Percentiles rank a stretch among this genome's conserved stretches.
phyloP scores from a whole-genome alignment of 2,113 vertebrate species.

The Macroglossus sobrinus region DNA sequence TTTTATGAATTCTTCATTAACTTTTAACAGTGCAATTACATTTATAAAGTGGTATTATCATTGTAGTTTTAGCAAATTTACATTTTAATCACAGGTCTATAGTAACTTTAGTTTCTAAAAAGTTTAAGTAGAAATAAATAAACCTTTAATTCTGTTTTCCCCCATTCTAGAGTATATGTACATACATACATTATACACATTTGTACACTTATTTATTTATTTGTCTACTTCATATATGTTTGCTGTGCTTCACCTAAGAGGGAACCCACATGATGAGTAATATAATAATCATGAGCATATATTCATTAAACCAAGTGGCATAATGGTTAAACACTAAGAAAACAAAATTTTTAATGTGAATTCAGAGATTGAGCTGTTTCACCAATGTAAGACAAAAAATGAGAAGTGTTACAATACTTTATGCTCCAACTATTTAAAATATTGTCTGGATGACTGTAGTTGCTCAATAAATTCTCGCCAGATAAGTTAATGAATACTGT shows the following conservation, averaged over 20 bases:
- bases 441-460: background rate
- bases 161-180: background rate
- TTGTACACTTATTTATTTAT: background rate
- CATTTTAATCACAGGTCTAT: background rate
- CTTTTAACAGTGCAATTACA: slow-evolving; percentile 72
- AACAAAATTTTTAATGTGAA: background rate
- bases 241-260: background rate
- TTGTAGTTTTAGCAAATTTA: slow-evolving; percentile 29
- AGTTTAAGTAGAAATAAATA: background rate
- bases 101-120: slow-evolving; percentile 7
- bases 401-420: background rate
- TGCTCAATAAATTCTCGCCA: background rate
- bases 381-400: background rate
- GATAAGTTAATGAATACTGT: background rate
- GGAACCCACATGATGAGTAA: background rate
- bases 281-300: background rate
- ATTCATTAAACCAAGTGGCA: background rate
- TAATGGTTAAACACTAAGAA: background rate
- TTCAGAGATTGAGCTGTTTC: background rate
- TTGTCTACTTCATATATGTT: background rate
- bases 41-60: slow-evolving; percentile 61
- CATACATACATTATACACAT: background rate
- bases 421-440: background rate
- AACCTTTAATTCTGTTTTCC: background rate
- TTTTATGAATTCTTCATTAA: slow-evolving; percentile 63